Evolutionary conservation across 2,888 invertebrate genomes (phyloP), one percentile per base, ranked within the genome.

Genomic region (Cheilosia vulpina): DNA sequence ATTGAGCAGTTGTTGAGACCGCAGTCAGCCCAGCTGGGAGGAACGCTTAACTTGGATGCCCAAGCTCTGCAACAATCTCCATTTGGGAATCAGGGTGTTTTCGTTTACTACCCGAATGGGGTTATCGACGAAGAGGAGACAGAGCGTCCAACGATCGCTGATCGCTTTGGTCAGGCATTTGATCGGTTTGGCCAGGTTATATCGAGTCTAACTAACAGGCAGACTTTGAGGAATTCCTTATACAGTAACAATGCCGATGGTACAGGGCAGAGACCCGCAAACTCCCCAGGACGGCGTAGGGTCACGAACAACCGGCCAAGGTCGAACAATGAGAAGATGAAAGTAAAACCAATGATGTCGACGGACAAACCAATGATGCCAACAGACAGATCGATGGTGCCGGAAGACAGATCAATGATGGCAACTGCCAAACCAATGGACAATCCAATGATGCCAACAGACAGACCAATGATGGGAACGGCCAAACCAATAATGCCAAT

Each of bases 161-260:
- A 75, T 34, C 84, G 84, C 1, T 24, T 84, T 55, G 71, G 66
- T 0, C 80, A 80, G 45, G 84, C 55, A 9, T 45, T 84, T 7
- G 84, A 84, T 71, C 79, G 84, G 6, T 57, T 83, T 17, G 83
- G 83, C n/a, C 72, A 78, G 24, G 79, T 13, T 15, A 65, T 84
- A 21, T 75, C 79, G 24, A 84, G 55, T 52, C 4, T 84, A 0
- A 34, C 71, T 19, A 72, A 66, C 21, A 27, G 82, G 17, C 77
- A 72, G 38, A 24, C 19, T 0, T 2, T 24, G 7, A 63, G 41
- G 2, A 79, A 13, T n/a, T 27, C 62, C 13, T 2, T 13, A 60
- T 2, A 2, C 7, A 45, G 47, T 17, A 50, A 9, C 19, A n/a
- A 52, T 21, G 17, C 4, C 0, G 15, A 1, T 2, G 21, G 2